Evolutionary conservation across 2,797 vertebrate genomes (phyloP).

Genomic region (Antennarius maculatus): DNA sequence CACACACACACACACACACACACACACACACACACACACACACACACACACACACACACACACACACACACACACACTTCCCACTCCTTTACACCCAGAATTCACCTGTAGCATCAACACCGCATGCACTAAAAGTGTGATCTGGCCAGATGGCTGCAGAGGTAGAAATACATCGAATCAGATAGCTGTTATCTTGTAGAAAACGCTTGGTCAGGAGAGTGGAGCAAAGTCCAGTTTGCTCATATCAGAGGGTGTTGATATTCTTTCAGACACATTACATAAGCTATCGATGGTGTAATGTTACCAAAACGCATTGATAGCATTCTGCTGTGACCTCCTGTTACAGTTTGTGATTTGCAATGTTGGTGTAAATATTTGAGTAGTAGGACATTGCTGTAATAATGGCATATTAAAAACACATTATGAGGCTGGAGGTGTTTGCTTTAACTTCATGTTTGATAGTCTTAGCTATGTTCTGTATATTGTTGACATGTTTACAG

Average conservation of each 20-base stretch:
- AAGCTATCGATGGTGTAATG: slow-evolving; percentile 13
- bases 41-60: neutral
- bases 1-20: no score
- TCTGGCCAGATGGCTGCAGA: slow-evolving; percentile 1
- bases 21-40: neutral
- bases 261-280: slow-evolving; percentile 35
- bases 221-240: slow-evolving; percentile 55
- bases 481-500: no score
- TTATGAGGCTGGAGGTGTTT: neutral
- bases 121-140: slow-evolving; percentile 18
- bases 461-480: neutral
- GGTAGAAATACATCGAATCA: slow-evolving; percentile 17
- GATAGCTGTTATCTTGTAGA: slow-evolving; percentile 45
- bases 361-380: neutral
- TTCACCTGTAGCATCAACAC: slow-evolving; percentile 13
- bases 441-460: slow-evolving; percentile 11
- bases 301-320: neutral
- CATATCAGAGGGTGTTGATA: slow-evolving; percentile 32
- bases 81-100: neutral
- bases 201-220: slow-evolving; percentile 44
- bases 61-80: neutral
- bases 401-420: neutral
- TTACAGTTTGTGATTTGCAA: neutral
- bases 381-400: neutral
- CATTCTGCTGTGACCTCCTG: no score